Percentiles rank a stretch among this genome's conserved stretches.
Evolutionary conservation across 1,140 invertebrate genomes (phyloP).

Genomic region (Drosophila melanica): DNA sequence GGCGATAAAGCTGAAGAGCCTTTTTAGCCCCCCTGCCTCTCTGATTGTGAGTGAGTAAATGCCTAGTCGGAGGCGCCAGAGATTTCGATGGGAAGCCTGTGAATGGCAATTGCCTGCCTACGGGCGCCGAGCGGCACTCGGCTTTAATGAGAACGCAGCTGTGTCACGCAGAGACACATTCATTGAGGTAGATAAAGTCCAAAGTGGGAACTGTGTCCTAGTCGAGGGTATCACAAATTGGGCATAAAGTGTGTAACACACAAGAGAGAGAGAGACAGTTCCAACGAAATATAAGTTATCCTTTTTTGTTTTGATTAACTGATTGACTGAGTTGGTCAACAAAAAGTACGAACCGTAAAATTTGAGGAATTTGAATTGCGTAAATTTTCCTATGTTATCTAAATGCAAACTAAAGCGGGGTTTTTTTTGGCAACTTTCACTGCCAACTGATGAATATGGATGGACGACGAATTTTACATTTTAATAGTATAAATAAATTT

Average conservation of each 20-base stretch:
- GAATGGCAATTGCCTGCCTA: conserved; percentile 7
- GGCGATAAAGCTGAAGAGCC: conserved; percentile 81
- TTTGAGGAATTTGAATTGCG: too few species aligned
- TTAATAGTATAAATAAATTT: too few species aligned
- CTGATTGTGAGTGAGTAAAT: conserved; percentile 15
- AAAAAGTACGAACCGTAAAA: too few species aligned
- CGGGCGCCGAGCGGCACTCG: conserved; percentile 19
- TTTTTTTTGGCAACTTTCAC: too few species aligned
- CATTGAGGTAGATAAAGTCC: conserved; percentile 38
- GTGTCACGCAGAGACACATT: conserved; percentile 52
- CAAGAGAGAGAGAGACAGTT: not conserved
- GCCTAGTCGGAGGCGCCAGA: not conserved
- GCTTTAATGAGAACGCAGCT: conserved; percentile 72
- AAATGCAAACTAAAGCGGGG: too few species aligned
- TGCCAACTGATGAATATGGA: too few species aligned
- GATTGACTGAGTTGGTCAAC: not conserved
- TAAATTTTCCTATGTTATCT: too few species aligned
- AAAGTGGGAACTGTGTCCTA: conserved; percentile 1
- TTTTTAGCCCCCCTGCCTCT: conserved; percentile 47
- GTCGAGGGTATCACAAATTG: not conserved
- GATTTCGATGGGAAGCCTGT: not conserved
- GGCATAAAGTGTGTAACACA: not conserved
- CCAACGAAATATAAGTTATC: not conserved
- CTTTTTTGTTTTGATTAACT: not conserved
- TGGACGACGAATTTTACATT: too few species aligned